Percentiles rank a stretch among this genome's conserved stretches.
Evolutionary conservation across 2,888 invertebrate genomes (phyloP).

Genomic region (Drosophila vallismaia): DNA sequence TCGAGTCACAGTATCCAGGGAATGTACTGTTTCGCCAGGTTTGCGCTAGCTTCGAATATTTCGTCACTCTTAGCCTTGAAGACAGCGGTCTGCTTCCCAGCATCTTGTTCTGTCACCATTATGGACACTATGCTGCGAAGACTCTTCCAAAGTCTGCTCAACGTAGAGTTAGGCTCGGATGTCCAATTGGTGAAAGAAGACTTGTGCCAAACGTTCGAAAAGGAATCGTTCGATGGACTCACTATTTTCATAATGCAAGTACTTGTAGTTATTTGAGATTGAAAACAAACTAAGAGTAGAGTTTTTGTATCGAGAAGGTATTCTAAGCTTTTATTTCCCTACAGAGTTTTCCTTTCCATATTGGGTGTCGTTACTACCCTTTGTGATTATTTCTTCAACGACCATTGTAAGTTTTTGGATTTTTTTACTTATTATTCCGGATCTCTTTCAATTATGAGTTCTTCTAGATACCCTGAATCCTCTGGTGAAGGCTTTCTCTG

Average conservation of each 20-base stretch:
- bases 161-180: constrained; percentile 4
- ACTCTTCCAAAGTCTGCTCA: constrained; percentile 29
- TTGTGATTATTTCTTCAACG: constrained; percentile 46
- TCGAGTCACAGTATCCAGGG: constrained; percentile 29
- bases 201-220: constrained; percentile 44
- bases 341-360: constrained; percentile 48
- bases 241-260: constrained; percentile 75
- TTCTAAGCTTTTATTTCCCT: not conserved
- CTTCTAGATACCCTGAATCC: not conserved
- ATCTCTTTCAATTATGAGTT: not conserved
- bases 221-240: constrained; percentile 49
- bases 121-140: constrained; percentile 50
- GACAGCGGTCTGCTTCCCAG: constrained; percentile 71
- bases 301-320: no score
- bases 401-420: constrained; percentile 45
- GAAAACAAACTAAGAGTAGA: no score
- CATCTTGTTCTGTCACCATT: constrained; percentile 53
- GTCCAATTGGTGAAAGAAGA: constrained; percentile 24
- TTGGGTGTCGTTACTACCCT: constrained; percentile 46
- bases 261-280: no score
- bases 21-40: constrained; percentile 59
- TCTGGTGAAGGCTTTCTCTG: constrained; percentile 65
- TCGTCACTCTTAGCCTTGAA: constrained; percentile 21
- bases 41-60: constrained; percentile 23
- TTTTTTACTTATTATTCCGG: no score